Conservation (phyloP, 2,888 invertebrate genomes). For the Lochmaea capreae region DNA sequence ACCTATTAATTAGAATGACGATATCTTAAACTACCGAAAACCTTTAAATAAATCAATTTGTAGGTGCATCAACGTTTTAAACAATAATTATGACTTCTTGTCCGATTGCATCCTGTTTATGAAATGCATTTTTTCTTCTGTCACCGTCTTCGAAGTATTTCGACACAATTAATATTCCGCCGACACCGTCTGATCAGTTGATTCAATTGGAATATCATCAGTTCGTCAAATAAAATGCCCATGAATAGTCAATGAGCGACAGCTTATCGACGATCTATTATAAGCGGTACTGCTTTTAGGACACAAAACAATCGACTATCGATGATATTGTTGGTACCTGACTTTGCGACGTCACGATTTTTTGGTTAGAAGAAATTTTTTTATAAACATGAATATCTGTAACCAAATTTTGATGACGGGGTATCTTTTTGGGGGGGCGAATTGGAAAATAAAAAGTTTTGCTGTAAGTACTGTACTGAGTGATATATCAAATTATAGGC, state of each 20-base stretch:
- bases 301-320: constrained; percentile 50
- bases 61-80: not conserved
- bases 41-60: constrained; percentile 1
- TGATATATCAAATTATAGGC: too few relatives aligned
- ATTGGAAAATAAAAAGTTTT: too few relatives aligned
- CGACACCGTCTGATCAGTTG: constrained; percentile 51
- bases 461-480: too few relatives aligned
- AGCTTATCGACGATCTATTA: constrained; percentile 52
- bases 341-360: constrained; percentile 51
- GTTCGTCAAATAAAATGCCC: constrained; percentile 56
- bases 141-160: constrained; percentile 30
- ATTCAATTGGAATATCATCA: constrained; percentile 59
- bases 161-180: constrained; percentile 46
- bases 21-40: not conserved
- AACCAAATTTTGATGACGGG: too few relatives aligned
- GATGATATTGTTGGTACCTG: constrained; percentile 36
- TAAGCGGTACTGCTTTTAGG: constrained; percentile 47
- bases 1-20: too few relatives aligned
- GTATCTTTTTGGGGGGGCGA: too few relatives aligned
- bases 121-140: constrained; percentile 13
- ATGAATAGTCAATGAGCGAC: constrained; percentile 59
- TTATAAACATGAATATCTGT: too few relatives aligned
- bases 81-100: constrained; percentile 10
- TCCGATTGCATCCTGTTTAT: constrained; percentile 18
- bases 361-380: constrained; percentile 45